These are phyloP conservation scores for Odocoileus hemionus DNA, from an alignment of 2,113 vertebrate genomes.

Conservation along the genomic window DNA sequence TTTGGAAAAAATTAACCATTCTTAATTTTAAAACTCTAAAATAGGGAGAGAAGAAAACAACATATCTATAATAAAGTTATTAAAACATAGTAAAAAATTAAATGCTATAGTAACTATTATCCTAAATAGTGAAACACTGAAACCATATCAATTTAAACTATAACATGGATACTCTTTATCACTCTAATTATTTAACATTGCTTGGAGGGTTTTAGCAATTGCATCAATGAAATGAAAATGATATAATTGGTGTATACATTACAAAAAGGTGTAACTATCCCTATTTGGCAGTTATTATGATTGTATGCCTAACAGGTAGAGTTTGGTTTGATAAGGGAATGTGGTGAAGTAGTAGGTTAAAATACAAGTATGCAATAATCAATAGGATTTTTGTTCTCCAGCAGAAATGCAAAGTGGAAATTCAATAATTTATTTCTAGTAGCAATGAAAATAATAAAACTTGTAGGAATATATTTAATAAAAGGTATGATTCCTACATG, in stretches of 20 bases:
- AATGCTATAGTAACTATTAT: not conserved
- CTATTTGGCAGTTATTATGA: not conserved
- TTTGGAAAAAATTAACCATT: not conserved
- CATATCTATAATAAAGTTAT: not conserved
- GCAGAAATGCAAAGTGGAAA: not conserved
- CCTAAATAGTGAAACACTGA: not conserved
- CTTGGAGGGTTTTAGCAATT: not conserved
- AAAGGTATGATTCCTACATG: not conserved
- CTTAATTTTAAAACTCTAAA: conserved; percentile 22
- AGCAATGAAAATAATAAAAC: not conserved
- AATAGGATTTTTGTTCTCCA: not conserved
- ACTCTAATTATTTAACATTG: not conserved
- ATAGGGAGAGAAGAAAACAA: not conserved
- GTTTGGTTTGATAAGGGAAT: not conserved
- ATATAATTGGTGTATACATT: not conserved
- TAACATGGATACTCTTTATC: not conserved
- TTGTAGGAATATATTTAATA: not conserved
- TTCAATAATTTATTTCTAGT: not conserved
- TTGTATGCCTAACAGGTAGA: not conserved
- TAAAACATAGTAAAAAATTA: not conserved
- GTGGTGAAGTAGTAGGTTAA: not conserved
- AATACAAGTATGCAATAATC: not conserved
- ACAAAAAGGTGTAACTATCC: not conserved
- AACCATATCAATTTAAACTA: not conserved
- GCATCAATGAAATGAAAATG: not conserved